Evolutionary conservation across 2,888 invertebrate species (phyloP).

Genomic region (Pachymerium ferrugineum): DNA sequence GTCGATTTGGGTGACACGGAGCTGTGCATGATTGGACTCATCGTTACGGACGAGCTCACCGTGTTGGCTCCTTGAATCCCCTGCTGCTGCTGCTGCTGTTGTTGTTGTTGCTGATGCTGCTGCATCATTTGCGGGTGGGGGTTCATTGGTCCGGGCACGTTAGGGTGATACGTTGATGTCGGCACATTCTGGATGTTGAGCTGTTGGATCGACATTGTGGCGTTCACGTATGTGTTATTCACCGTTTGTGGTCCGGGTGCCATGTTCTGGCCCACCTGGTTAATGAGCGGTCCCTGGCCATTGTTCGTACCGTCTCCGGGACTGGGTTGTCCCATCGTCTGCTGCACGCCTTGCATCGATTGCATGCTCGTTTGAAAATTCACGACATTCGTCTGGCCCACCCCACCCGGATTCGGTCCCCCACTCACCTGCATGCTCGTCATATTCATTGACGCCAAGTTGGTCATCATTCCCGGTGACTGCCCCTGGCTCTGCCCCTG

Average conservation of each 20-base stretch:
- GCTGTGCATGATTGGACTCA: constrained; percentile 40
- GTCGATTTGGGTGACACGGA: constrained; percentile 37
- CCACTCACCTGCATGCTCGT: constrained; percentile 38
- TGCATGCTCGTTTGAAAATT: constrained; percentile 46
- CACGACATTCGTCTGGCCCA: constrained; percentile 48
- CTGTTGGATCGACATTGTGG: constrained; percentile 52
- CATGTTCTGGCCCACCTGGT: constrained; percentile 40
- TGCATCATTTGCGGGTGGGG: constrained; percentile 37
- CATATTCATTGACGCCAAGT: constrained; percentile 39
- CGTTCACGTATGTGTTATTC: constrained; percentile 53
- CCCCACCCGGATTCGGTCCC: constrained; percentile 39
- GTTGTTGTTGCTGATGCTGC: constrained; percentile 34
- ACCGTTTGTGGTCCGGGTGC: constrained; percentile 47
- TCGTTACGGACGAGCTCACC: constrained; percentile 39
- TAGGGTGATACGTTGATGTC: constrained; percentile 41
- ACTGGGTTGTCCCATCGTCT: constrained; percentile 37
- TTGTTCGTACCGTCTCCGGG: constrained; percentile 28
- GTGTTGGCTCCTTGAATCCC: constrained; percentile 37
- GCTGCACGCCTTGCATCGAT: constrained; percentile 42
- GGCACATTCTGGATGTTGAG: constrained; percentile 51
- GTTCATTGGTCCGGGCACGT: constrained; percentile 40
- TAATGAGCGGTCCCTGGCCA: constrained; percentile 35
- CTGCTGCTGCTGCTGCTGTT: constrained; percentile 34
- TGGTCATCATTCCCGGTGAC: constrained; percentile 38
- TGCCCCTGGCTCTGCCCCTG: constrained; percentile 54